Percentiles rank a stretch among this genome's conserved stretches.
Evolutionary conservation across 2,888 invertebrate genomes (phyloP).

Genomic region (Ophonus ardosiacus): DNA sequence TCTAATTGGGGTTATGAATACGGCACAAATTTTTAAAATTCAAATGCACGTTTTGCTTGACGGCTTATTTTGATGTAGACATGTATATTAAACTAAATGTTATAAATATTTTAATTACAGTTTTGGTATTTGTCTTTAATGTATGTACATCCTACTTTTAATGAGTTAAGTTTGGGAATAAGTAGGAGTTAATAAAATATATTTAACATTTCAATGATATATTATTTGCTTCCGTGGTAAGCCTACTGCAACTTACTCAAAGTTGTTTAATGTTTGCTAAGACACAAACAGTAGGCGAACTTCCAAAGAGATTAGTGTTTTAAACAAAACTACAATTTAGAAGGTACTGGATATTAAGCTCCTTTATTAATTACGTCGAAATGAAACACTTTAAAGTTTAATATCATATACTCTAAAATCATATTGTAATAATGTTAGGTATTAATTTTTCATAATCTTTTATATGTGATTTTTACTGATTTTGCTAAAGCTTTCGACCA

Average conservation of each 20-base stretch:
- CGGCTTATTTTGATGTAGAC: too few species aligned
- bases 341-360: not conserved
- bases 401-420: too few species aligned
- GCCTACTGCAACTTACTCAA: slow-evolving; percentile 38
- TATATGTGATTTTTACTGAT: too few species aligned
- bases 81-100: not conserved
- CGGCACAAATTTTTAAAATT: too few species aligned
- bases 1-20: too few species aligned
- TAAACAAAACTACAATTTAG: slow-evolving; percentile 20
- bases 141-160: not conserved
- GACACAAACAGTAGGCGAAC: slow-evolving; percentile 24
- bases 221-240: slow-evolving; percentile 34
- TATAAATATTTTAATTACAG: not conserved
- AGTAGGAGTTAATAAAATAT: slow-evolving; percentile 23
- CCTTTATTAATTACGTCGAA: not conserved
- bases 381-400: not conserved
- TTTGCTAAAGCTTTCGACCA: too few species aligned
- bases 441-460: too few species aligned
- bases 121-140: not conserved
- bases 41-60: too few species aligned
- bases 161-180: slow-evolving; percentile 11
- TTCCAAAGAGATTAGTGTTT: slow-evolving; percentile 42
- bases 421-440: too few species aligned
- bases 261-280: slow-evolving; percentile 35
- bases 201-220: slow-evolving; percentile 17